Base-by-base conservation (phyloP, 2,797 vertebrate genomes). In the Helicolenus hilgendorfi region DNA sequence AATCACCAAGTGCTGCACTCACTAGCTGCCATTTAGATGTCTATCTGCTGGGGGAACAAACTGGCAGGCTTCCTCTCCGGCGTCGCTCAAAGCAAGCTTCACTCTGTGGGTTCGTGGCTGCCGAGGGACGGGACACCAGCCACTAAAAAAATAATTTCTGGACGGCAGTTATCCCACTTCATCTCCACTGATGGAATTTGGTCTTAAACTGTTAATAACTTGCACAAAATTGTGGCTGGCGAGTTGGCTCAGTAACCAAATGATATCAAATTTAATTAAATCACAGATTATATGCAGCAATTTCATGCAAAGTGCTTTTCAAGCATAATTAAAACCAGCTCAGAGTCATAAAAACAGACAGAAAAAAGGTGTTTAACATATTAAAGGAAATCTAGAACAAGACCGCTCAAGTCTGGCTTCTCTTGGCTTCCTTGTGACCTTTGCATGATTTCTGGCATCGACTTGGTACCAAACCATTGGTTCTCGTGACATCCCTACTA, bases 1-100 rank as follows among this genome's bases (percentile, higher is more conserved):
- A 92, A 84, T 91, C 83, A 72, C 68, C 60, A 10, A 88, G 87
- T 41, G 73, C 83, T 63, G 58, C 38, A 11, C 77, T 89, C 92
- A 24, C 7, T 18, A 71, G 85, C 80, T 20, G 7, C 68, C 49
- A 11, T 65, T 92, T 65, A 83, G 84, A 88, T 72, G 59, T 68
- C 27, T 63, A 55, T 81, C 79, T 35, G 69, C 58, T 18, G 63
- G 13, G 26, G 31, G 7, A 5, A 18, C 3, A 33, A 55, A 5
- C 63, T 64, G 81, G 67, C 84, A 70, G 67, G 41, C 0, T 45
- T 45, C 41, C 49, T 6, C 26, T 38, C 41, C 41, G 18, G 41
- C 41, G 0, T 45, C 3, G 45, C 45, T 83, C 69, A 72, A 20
- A 80, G 72, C 41, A 35, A 86, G 55, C 77, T 78, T 67, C 41